Evolutionary conservation across 2,113 vertebrate genomes (phyloP), one percentile per base, ranked within the genome.

Genomic region (Parotia lawesii): DNA sequence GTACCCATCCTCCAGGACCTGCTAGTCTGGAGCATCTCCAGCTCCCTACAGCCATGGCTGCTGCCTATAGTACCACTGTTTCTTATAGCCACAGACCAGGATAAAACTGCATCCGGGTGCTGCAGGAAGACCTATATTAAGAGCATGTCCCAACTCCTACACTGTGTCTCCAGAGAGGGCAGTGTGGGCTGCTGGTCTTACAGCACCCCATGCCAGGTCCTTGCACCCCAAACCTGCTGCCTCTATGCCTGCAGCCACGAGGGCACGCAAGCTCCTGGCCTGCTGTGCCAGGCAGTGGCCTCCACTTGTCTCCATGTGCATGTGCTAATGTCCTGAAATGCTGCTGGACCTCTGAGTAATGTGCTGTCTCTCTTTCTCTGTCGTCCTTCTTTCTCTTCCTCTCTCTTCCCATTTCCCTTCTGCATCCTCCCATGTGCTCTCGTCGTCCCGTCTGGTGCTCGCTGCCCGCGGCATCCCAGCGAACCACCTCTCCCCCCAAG

Each of bases 401-500:
- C 29, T 82, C 70, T 67, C 25, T 76, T 50, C 48, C 79, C 2
- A 2, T 85, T 92, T 81, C 15, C 83, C 73, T 84, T 81, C 70
- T 8, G 6, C 9, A 1, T 61, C 71, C 27, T 79, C 8, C 44
- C 0, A 0, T 58, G 64, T 65, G 19, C 50, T 77, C 58, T 12
- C 10, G 0, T 66, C 64, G 10, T 91, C 64, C 67, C 4, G 0
- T 42, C 42, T 12, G 91, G 35, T 70, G 62, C 83, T 65, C 51
- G 22, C 88, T 90, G 62, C 92, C 82, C 64, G n/a, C 23, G 80
- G 54, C 83, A 35, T 90, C 87, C 76, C 92, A 99, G 99, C 98
- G 8, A 98, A 99, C 96, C 99, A 99, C 97, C 98, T 99, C 67
- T 99, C 99, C 70, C 99, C 99, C 7, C 99, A 99, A 98, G 98